These are phyloP conservation scores for Drosophila multiciliata DNA, from an alignment of 2,888 invertebrate genomes.

Conservation along the genomic window DNA sequence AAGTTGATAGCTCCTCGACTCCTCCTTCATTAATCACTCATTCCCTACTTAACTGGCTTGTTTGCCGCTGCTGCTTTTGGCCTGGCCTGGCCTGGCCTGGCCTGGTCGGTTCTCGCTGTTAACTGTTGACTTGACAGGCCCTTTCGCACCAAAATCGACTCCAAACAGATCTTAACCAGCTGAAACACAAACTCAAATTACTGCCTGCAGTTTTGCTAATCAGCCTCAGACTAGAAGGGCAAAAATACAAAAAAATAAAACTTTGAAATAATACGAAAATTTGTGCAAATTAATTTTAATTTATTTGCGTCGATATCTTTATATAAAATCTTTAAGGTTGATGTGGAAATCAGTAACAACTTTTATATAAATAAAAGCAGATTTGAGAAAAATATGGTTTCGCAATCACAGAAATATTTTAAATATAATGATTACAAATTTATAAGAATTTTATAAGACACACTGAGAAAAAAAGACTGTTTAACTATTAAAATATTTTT, in stretches of 20 bases:
- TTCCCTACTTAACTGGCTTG: conserved; percentile 75
- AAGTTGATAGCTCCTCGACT: conserved; percentile 69
- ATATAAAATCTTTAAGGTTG: not conserved
- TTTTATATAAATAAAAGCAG: not conserved
- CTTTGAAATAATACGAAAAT: conserved; percentile 16
- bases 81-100: not conserved
- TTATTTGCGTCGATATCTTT: conserved; percentile 9
- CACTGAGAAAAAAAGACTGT: too few relatives aligned
- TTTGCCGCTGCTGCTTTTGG: conserved; percentile 25
- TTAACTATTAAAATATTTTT: not conserved
- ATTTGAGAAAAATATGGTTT: not conserved
- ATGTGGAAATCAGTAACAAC: not conserved
- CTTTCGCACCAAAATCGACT: conserved; percentile 25
- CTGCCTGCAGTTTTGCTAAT: conserved; percentile 47
- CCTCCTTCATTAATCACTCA: conserved; percentile 78
- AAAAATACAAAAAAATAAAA: not conserved
- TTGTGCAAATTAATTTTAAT: conserved; percentile 6
- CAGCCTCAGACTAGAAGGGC: conserved; percentile 14
- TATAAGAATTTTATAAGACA: not conserved
- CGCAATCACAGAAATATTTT: too few relatives aligned
- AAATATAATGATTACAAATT: not conserved
- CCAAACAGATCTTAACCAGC: conserved; percentile 36
- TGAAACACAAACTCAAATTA: conserved; percentile 42
- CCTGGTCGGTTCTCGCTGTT: not conserved
- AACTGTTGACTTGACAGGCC: conserved; percentile 58